Evolutionary conservation across 1,140 invertebrate species (phyloP), one percentile per base, ranked within the genome.

Genomic region (Drosophila navojoa): DNA sequence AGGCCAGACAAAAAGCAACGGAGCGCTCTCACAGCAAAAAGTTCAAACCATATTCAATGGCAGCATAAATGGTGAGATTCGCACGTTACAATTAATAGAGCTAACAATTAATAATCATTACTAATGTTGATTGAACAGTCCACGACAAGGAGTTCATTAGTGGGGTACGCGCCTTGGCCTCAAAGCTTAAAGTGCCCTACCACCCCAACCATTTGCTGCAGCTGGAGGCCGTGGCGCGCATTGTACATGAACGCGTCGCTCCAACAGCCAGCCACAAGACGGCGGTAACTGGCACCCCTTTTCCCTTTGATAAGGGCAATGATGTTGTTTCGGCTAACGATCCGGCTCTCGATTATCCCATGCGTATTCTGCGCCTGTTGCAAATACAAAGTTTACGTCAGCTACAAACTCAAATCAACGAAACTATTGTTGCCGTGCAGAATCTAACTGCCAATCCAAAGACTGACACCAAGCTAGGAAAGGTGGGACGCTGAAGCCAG

Each of bases 361-460:
- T 95, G 4, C 96, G 96, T 92, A 95, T 98, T 44, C 93, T 99
- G 25, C 94, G 97, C 42, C 93, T 99, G 15, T 92, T 99, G 4
- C 98, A 98, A 91, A 96, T 99, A 75, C 96, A 97, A 84, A 97
- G 99, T 92, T 92, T 99, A 6, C 93, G 98, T 75, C 94, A 98
- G 73, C 93, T 99, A 22, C 98, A 99, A 93, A 99, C 98, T 0
- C 95, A 95, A 85, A 98, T 99, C 40, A 99, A 99, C 93, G 96
- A 98, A 93, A 95, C 96, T 3, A 96, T 99, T 89, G 98, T 99
- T 3, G 94, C 94, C 63, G 96, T 98, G 1, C 98, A 99, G 94
- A 95, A 93, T 68, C 94, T 99, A 5, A 99, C 98, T 13, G 98
- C 98, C 7, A 96, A 99, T 95, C 98, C 98, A 10, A 98, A 98